These are phyloP conservation scores for Enoplosus armatus DNA, from an alignment of 2,797 vertebrate species.

Conservation along the genomic window DNA sequence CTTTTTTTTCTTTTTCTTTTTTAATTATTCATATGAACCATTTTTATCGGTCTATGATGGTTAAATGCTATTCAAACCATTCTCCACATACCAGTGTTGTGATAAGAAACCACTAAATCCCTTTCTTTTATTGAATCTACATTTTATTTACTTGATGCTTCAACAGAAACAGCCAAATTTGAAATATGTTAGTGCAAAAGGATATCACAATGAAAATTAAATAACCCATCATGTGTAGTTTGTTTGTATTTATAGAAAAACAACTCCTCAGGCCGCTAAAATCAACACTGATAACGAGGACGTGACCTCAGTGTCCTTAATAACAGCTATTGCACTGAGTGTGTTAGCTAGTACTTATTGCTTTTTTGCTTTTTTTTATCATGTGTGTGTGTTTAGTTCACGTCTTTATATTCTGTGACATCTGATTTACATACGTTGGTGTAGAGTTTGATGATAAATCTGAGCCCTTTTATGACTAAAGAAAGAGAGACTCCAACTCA, in stretches of 20 bases:
- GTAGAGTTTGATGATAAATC: neutral
- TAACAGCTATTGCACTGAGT: neutral
- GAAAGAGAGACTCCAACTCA: neutral
- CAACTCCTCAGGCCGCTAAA: neutral
- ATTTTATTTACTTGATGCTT: neutral
- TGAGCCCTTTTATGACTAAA: neutral
- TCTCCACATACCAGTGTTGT: neutral
- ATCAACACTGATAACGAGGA: neutral
- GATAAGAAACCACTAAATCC: neutral
- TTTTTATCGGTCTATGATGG: neutral
- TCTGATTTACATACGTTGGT: neutral
- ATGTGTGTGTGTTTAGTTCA: neutral
- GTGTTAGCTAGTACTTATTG: neutral
- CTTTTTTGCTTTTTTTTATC: no score
- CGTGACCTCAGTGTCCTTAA: neutral
- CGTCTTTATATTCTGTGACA: constrained; percentile 2
- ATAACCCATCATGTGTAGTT: neutral
- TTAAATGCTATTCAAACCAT: neutral
- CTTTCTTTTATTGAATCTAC: neutral
- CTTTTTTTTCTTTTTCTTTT: neutral
- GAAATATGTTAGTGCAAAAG: neutral
- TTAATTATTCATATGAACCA: neutral
- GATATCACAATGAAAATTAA: neutral
- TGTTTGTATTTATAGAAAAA: neutral
- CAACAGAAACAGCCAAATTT: neutral